Percentiles rank a stretch among this genome's conserved stretches.
These are phyloP conservation scores for Mesochorus sp. DNA, from an alignment of 2,888 invertebrate species.

Conservation along the genomic window DNA sequence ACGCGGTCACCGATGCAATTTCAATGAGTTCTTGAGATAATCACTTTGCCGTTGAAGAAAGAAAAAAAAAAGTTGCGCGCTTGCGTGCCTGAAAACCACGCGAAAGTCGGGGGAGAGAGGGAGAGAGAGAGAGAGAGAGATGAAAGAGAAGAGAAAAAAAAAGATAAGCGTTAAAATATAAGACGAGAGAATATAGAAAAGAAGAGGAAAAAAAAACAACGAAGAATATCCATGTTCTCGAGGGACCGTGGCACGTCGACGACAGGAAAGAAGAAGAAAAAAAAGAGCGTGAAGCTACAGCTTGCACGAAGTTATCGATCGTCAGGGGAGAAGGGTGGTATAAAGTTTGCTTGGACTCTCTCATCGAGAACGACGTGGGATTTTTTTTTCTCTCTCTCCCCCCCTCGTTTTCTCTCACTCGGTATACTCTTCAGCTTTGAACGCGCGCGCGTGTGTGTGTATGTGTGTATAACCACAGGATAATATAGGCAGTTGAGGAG, in stretches of 20 bases:
- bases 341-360: slow-evolving; percentile 53
- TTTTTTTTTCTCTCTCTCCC: slow-evolving; percentile 56
- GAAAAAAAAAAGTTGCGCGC: slow-evolving; percentile 27
- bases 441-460: slow-evolving; percentile 68
- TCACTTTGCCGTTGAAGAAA: slow-evolving; percentile 41
- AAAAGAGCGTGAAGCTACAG: slow-evolving; percentile 7
- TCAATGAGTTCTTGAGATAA: slow-evolving; percentile 60
- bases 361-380: slow-evolving; percentile 63
- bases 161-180: not conserved
- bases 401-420: slow-evolving; percentile 20
- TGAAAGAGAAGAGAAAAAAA: not conserved
- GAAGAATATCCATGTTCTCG: slow-evolving; percentile 17
- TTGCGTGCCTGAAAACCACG: slow-evolving; percentile 2
- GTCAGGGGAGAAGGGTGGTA: slow-evolving; percentile 22
- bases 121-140: not conserved
- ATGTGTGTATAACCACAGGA: no score
- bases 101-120: not conserved
- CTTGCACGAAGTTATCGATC: slow-evolving; percentile 46
- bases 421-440: slow-evolving; percentile 29
- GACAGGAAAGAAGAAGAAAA: slow-evolving; percentile 19
- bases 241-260: slow-evolving; percentile 6
- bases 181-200: not conserved
- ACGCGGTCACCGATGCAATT: slow-evolving; percentile 57
- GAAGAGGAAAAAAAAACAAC: not conserved
- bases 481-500: slow-evolving; percentile 75